Evolutionary conservation across 2,797 vertebrate species (phyloP), one percentile per base, ranked within the genome.

Genomic region (Pipistrellus pipistrellus): DNA sequence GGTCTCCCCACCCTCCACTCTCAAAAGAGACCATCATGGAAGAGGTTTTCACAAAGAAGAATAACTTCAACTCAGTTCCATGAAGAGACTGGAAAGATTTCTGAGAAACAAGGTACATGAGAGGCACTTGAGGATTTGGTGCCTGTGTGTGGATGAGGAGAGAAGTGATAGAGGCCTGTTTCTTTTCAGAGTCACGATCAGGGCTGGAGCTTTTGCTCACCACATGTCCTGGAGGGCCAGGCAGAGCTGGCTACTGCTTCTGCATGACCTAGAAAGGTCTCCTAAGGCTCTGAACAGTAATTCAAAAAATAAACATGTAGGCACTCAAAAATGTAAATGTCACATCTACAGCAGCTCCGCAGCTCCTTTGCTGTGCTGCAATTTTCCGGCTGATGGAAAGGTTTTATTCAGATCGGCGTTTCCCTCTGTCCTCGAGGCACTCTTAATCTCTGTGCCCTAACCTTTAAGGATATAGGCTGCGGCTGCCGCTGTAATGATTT

Each of bases 401-500:
- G 87, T 90, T 98, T 93, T 76, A 94, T 98, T 98, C 96, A 66
- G 75, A 96, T 97, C 93, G 73, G 87, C 95, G 46, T 96, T 96
- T 87, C 92, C 21, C 73, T 83, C 66, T 95, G 96, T 95, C 96
- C 97, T 64, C 0, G 13, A 97, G 97, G 97, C 85, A 0, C 27
- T 97, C 96, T 95, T 96, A 94, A 95, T 98, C 97, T 93, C 32
- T 15, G 0, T 88, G 17, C 94, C 46, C 83, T 97, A 97, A 98
- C 98, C 98, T 98, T 98, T 98, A 97, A 95, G 92, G 73, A 93
- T 76, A 51, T 0, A 80, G 96, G 51, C 91, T 97, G 95, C 17
- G 0, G 48, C 75, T 35, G 95, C 91, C 55, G 77, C 90, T 5
- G 46, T 97, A 97, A 97, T 97, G 97, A 97, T 98, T 98, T 98